Conservation (phyloP, 2,113 vertebrate genomes). For the Australoheros scitulus region DNA sequence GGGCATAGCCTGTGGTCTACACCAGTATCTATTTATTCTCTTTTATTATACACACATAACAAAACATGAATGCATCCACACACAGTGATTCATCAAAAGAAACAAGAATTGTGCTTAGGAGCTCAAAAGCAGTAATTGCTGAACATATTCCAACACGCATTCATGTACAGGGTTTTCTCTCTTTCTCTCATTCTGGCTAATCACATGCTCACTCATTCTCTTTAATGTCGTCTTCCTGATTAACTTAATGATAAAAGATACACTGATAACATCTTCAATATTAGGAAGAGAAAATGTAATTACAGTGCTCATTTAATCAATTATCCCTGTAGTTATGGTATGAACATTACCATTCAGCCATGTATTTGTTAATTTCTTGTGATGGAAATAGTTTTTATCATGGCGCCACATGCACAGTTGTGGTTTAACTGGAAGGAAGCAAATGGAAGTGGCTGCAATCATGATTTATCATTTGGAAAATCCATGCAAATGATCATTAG, state of each 20-base stretch:
- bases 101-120: not conserved
- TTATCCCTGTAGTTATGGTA: constrained; percentile 37
- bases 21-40: not conserved
- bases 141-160: not conserved
- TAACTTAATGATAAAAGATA: constrained; percentile 64
- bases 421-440: not conserved
- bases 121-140: not conserved
- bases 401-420: not conserved
- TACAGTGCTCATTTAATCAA: constrained; percentile 64
- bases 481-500: constrained; percentile 11
- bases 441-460: not conserved
- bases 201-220: constrained; percentile 5
- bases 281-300: constrained; percentile 64
- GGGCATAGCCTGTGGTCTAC: not conserved
- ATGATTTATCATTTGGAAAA: constrained; percentile 7
- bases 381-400: constrained; percentile 11
- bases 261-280: constrained; percentile 60
- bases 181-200: not conserved
- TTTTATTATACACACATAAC: not conserved
- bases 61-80: not conserved
- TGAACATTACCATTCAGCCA: constrained; percentile 1
- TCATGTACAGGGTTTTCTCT: not conserved
- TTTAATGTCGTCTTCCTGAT: constrained; percentile 54
- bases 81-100: not conserved
- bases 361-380: constrained; percentile 18